Evolutionary conservation across 2,888 invertebrate genomes (phyloP).

Genomic region (Lasioglossum villosulum): DNA sequence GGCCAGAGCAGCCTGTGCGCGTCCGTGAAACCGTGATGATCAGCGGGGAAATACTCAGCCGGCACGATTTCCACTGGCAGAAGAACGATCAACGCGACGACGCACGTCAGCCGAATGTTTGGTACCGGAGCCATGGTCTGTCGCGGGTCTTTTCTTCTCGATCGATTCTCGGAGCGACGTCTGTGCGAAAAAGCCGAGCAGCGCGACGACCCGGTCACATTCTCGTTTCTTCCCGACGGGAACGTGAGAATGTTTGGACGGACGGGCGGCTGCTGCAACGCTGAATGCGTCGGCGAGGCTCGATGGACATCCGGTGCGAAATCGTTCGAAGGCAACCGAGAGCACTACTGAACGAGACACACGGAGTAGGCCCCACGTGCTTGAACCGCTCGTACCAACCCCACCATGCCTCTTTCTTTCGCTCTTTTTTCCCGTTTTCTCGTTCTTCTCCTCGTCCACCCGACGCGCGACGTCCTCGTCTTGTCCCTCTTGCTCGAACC

Average conservation of each 20-base stretch:
- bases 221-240: conserved; percentile 38
- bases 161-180: neutral
- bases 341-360: conserved; percentile 80
- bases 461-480: conserved; percentile 31
- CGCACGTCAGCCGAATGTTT: conserved; percentile 40
- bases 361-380: conserved; percentile 79
- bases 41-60: conserved; percentile 18
- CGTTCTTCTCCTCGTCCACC: conserved; percentile 50
- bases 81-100: conserved; percentile 29
- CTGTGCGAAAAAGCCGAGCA: neutral
- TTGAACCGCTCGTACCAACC: conserved; percentile 77
- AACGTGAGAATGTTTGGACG: conserved; percentile 11
- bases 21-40: conserved; percentile 25
- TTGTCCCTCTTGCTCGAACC: conserved; percentile 50
- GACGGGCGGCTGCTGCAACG: neutral
- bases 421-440: conserved; percentile 65
- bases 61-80: conserved; percentile 14
- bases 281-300: conserved; percentile 31
- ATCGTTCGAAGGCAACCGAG: conserved; percentile 79
- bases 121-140: conserved; percentile 45
- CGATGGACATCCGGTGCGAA: conserved; percentile 72
- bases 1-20: conserved; percentile 59
- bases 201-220: conserved; percentile 49
- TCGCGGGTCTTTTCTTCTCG: neutral
- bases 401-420: conserved; percentile 71